Percentiles rank a stretch among this genome's conserved stretches.
Evolutionary conservation across 1,140 invertebrate genomes (phyloP).

Genomic region (Drosophila neocordata): DNA sequence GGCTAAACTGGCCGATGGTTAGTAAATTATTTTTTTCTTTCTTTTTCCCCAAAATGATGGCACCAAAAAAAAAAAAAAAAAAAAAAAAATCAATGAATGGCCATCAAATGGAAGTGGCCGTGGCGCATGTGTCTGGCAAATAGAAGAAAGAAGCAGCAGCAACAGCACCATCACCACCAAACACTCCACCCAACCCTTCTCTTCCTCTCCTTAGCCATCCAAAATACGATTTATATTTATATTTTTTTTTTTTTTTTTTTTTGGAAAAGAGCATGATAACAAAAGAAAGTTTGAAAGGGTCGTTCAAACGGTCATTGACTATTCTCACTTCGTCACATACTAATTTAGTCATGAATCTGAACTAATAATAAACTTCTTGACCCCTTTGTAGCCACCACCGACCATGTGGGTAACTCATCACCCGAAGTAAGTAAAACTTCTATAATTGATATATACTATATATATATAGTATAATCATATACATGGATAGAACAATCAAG

Average conservation of each 20-base stretch:
- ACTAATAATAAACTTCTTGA: slow-evolving; percentile 62
- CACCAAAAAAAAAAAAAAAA: slow-evolving; percentile 16
- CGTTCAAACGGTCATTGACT: slow-evolving; percentile 51
- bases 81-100: slow-evolving; percentile 78
- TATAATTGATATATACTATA: not conserved
- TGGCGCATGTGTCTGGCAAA: slow-evolving; percentile 73
- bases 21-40: slow-evolving; percentile 39
- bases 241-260: slow-evolving; percentile 19
- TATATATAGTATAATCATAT: no score
- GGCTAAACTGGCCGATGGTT: slow-evolving; percentile 77
- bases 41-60: slow-evolving; percentile 12
- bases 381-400: slow-evolving; percentile 64
- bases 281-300: slow-evolving; percentile 59
- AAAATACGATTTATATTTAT: slow-evolving; percentile 25
- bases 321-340: slow-evolving; percentile 45
- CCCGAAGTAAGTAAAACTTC: slow-evolving; percentile 71
- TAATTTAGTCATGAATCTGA: slow-evolving; percentile 59
- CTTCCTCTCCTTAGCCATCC: slow-evolving; percentile 14
- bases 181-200: not conserved
- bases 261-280: slow-evolving; percentile 51
- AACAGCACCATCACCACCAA: slow-evolving; percentile 21
- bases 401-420: slow-evolving; percentile 78
- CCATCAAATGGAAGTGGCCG: slow-evolving; percentile 70
- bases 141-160: slow-evolving; percentile 24
- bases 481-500: slow-evolving; percentile 31